Conservation (phyloP, 2,888 invertebrate species). For the Drosophila picticornis region DNA sequence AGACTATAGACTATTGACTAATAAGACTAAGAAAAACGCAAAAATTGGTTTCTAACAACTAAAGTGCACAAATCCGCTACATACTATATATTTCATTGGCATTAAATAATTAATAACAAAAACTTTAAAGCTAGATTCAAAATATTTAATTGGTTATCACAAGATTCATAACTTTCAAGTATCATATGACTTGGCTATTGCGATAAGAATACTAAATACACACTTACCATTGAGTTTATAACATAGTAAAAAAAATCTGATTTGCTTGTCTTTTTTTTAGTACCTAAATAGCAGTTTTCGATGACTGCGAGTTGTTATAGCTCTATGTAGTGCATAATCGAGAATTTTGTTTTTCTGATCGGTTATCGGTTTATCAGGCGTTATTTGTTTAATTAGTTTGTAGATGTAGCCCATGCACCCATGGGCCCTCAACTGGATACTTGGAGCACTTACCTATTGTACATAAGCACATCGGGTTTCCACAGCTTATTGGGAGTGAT, state of each 20-base stretch:
- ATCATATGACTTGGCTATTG: constrained; percentile 8
- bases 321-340: constrained; percentile 58
- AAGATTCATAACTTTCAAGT: constrained; percentile 18
- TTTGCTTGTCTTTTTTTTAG: constrained; percentile 27
- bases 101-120: constrained; percentile 12
- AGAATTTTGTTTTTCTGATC: constrained; percentile 48
- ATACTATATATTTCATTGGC: constrained; percentile 17
- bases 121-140: constrained; percentile 20
- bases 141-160: constrained; percentile 5
- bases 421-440: constrained; percentile 16
- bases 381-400: constrained; percentile 49
- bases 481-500: constrained; percentile 98
- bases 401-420: constrained; percentile 6
- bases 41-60: constrained; percentile 37
- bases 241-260: constrained; percentile 22
- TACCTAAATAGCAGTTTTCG: constrained; percentile 34
- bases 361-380: constrained; percentile 49
- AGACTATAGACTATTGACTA: constrained; percentile 20
- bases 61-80: constrained; percentile 67
- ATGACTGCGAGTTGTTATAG: constrained; percentile 14
- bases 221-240: constrained; percentile 58
- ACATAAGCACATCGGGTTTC: constrained; percentile 99
- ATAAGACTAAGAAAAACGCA: constrained; percentile 25
- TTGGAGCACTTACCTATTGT: constrained; percentile 93
- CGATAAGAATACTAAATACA: constrained; percentile 9